phyloP scores from a whole-genome alignment of 1,140 invertebrate genomes.

The Drosophila tristis region DNA sequence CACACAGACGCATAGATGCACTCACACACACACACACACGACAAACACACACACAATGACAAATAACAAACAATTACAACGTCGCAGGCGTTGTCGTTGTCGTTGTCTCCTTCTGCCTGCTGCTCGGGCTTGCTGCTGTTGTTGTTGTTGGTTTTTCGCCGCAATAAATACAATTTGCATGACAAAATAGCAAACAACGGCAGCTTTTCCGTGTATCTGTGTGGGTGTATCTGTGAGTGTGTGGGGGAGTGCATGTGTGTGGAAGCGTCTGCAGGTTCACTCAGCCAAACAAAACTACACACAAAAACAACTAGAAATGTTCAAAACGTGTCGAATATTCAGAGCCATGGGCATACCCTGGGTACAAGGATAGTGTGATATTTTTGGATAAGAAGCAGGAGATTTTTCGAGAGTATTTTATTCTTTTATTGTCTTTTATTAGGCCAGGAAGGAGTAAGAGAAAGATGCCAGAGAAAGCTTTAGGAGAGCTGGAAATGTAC shows the following conservation, averaged over 20 bases:
- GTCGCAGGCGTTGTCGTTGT: constrained; percentile 12
- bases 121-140: constrained; percentile 16
- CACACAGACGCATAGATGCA: constrained; percentile 4
- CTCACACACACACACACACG: constrained; percentile 25
- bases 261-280: constrained; percentile 66
- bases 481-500: too few species aligned
- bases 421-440: too few species aligned
- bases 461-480: too few species aligned
- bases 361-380: too few species aligned
- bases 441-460: too few species aligned
- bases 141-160: constrained; percentile 65
- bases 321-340: too few species aligned
- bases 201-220: constrained; percentile 52
- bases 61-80: constrained; percentile 78
- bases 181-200: constrained; percentile 81
- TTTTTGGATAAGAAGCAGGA: too few species aligned
- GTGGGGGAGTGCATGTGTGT: too few species aligned
- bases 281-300: constrained; percentile 77
- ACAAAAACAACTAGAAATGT: constrained; percentile 59
- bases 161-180: constrained; percentile 83
- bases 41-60: constrained; percentile 63
- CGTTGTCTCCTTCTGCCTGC: constrained; percentile 30
- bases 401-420: too few species aligned
- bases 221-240: not conserved
- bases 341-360: too few species aligned